Conservation (phyloP, 2,113 vertebrate genomes). For the Microcebus tavaratra region DNA sequence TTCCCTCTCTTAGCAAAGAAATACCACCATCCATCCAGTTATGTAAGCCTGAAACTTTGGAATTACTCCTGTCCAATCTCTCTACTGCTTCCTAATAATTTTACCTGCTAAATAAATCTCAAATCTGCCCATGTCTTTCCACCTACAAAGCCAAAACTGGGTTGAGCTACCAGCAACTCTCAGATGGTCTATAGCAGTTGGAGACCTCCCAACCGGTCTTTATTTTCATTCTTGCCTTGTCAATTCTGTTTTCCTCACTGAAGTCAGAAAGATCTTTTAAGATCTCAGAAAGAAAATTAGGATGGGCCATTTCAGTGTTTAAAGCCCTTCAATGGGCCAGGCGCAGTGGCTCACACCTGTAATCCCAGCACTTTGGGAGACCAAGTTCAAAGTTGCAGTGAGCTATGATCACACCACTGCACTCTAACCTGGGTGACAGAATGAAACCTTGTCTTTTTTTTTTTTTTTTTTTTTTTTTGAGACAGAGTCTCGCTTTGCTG, state of each 20-base stretch:
- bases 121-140: background rate
- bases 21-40: background rate
- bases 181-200: background rate
- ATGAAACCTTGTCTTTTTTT: too few species aligned
- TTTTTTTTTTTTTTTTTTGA: too few species aligned
- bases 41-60: background rate
- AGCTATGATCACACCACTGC: too few species aligned
- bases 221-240: background rate
- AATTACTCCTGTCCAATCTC: background rate
- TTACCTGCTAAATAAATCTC: background rate
- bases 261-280: background rate
- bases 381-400: too few species aligned
- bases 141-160: background rate
- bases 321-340: background rate
- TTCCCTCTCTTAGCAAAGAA: background rate
- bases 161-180: background rate
- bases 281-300: background rate
- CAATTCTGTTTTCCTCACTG: background rate
- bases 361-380: too few species aligned
- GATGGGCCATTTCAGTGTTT: background rate
- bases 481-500: too few species aligned
- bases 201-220: background rate
- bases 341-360: too few species aligned
- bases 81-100: background rate
- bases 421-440: too few species aligned